Percentiles rank a stretch among this genome's conserved stretches.
These are phyloP conservation scores for Corbicula japonica DNA, from an alignment of 2,888 invertebrate genomes.

Conservation along the genomic window DNA sequence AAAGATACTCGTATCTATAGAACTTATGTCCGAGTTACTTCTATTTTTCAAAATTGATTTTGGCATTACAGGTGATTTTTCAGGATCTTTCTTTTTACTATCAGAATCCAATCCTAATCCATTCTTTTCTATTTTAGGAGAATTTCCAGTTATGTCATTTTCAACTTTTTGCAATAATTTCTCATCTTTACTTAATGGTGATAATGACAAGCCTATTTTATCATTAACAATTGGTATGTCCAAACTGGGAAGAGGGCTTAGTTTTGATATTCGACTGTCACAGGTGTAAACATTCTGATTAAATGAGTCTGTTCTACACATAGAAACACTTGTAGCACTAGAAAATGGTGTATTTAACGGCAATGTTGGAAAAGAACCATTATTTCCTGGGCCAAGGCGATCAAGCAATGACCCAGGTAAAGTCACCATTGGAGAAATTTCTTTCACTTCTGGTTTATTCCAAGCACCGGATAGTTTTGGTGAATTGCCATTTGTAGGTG, in stretches of 20 bases:
- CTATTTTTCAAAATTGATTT: slow-evolving; percentile 35
- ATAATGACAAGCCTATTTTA: slow-evolving; percentile 14
- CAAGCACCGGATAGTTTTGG: slow-evolving; percentile 60
- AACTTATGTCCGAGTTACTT: slow-evolving; percentile 25
- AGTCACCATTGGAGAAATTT: slow-evolving; percentile 69
- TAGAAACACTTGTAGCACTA: slow-evolving; percentile 33
- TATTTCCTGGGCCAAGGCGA: slow-evolving; percentile 69
- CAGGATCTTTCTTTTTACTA: slow-evolving; percentile 12
- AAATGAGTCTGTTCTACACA: slow-evolving; percentile 28
- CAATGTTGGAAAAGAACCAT: slow-evolving; percentile 71
- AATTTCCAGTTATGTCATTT: slow-evolving; percentile 14
- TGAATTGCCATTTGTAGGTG: slow-evolving; percentile 56
- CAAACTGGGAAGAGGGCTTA: slow-evolving; percentile 21
- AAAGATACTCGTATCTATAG: neutral
- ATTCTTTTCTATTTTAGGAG: slow-evolving; percentile 24
- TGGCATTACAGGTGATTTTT: slow-evolving; percentile 26
- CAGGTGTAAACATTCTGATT: slow-evolving; percentile 21
- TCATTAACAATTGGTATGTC: slow-evolving; percentile 28
- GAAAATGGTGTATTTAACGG: slow-evolving; percentile 68
- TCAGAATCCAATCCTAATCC: slow-evolving; percentile 17
- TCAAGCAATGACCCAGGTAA: slow-evolving; percentile 72
- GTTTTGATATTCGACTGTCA: slow-evolving; percentile 20
- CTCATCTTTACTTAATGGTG: slow-evolving; percentile 8
- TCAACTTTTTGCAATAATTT: slow-evolving; percentile 1
- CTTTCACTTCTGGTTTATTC: slow-evolving; percentile 72